Evolutionary conservation across 2,113 vertebrate genomes (phyloP), one percentile per base, ranked within the genome.

Genomic region (Dissostichus mawsoni): DNA sequence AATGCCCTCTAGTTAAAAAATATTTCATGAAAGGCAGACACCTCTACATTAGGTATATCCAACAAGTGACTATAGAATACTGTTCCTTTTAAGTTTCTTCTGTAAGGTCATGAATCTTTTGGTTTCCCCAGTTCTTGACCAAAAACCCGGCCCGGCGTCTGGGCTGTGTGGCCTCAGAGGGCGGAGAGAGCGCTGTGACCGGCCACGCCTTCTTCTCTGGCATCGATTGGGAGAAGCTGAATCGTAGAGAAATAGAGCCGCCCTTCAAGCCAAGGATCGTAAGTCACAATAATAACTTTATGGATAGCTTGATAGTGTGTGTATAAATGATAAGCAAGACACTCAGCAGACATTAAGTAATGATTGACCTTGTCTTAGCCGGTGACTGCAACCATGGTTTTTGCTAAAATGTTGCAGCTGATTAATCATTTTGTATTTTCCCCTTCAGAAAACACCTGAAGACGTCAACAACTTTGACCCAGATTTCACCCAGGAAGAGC

Each of bases 391-490:
- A 20, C 11, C 29, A 29, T 41, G 7, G 36, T 55, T 47, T 65
- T 57, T 65, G 16, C 53, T 20, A 18, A 76, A 82, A 53, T 50
- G 18, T 64, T 59, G n/a, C 17, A 47, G 11, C 55, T 69, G 3
- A 17, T 73, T 0, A 67, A 1, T 68, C 3, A 13, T 36, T 72
- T 0, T 70, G 64, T 14, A 11, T 81, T 23, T 6, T 73, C 62
- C 51, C 17, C 36, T 75, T 0, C 80, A 99, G 98, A 99, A 99
- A 97, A 95, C 96, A 14, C 90, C 96, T 71, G 96, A 98, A 86
- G 98, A 99, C 0, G 98, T 99, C 82, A 99, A 99, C 94, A 99
- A 99, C 92, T 99, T 99, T 71, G 98, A 99, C 92, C 98, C 97
- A 0, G 98, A 99, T 91, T 99, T 99, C 79, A 98, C 97, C 66